Evolutionary conservation across 2,113 vertebrate species (phyloP).

Genomic region (Ammodytes dubius): DNA sequence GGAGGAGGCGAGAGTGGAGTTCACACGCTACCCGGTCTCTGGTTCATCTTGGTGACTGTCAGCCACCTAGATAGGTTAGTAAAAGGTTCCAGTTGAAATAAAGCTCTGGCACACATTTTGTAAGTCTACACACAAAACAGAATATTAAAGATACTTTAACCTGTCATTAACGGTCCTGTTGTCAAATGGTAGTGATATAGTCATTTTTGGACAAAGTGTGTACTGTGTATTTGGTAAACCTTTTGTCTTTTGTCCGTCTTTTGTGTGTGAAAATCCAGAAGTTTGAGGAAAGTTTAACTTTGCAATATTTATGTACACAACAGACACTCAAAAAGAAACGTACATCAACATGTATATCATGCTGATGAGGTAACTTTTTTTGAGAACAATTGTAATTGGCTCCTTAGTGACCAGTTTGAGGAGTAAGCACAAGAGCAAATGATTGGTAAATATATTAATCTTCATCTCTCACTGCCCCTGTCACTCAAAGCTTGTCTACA

Average conservation of each 20-base stretch:
- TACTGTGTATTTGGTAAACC: too few species aligned
- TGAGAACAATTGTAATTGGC: not conserved
- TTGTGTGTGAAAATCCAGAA: not conserved
- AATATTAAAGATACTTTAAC: too few species aligned
- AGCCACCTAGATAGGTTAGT: constrained; percentile 50
- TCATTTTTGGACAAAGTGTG: too few species aligned
- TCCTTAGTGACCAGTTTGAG: not conserved
- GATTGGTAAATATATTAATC: not conserved
- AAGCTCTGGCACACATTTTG: constrained; percentile 19
- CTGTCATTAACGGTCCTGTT: too few species aligned
- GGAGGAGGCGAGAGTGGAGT: constrained; percentile 43
- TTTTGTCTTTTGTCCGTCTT: not conserved
- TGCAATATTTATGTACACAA: not conserved
- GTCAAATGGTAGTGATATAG: too few species aligned
- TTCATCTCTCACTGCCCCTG: not conserved
- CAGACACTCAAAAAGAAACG: not conserved
- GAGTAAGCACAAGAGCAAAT: not conserved
- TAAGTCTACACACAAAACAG: constrained; percentile 2
- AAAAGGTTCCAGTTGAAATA: constrained; percentile 41
- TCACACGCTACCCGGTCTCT: constrained; percentile 50
- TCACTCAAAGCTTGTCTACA: not conserved
- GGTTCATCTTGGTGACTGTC: constrained; percentile 41
- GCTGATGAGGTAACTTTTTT: not conserved
- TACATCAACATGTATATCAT: not conserved
- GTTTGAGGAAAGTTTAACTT: not conserved